A percentile compares a stretch with the other conserved stretches of the same genome.
Conservation (phyloP, 2,797 vertebrate species). For the Oreochromis mossambicus region DNA sequence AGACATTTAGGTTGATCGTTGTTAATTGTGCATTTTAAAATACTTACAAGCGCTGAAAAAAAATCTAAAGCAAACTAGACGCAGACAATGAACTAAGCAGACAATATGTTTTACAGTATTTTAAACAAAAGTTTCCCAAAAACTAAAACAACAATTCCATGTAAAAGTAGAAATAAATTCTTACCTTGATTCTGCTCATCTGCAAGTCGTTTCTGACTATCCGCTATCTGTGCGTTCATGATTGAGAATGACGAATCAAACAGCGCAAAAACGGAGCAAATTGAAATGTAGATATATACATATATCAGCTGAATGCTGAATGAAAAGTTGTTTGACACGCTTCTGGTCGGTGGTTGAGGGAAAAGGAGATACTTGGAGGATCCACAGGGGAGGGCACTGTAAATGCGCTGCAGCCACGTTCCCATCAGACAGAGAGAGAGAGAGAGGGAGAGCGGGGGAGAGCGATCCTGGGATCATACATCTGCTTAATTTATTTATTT, state of each 20-base stretch:
- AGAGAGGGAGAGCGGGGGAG: not conserved
- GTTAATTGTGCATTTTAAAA: not conserved
- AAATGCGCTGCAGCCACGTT: not conserved
- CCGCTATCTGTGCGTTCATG: not conserved
- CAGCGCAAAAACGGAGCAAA: not conserved
- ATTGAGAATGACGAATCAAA: not conserved
- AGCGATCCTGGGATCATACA: not conserved
- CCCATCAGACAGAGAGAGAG: not conserved
- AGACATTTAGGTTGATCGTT: not conserved
- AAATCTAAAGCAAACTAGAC: not conserved
- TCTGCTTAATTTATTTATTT: not conserved
- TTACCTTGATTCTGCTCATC: constrained; percentile 36
- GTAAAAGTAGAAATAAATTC: not conserved
- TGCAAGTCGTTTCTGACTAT: not conserved
- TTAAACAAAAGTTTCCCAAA: not conserved
- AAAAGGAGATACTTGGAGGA: not conserved
- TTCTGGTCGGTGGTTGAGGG: not conserved
- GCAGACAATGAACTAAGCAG: not conserved
- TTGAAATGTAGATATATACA: rapidly evolving
- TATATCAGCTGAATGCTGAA: not conserved
- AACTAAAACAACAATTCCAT: not conserved
- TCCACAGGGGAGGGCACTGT: not conserved
- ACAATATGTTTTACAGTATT: not conserved
- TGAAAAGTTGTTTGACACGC: constrained; percentile 9
- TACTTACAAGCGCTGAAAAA: not conserved